Evolutionary conservation across 2,888 invertebrate species (phyloP), one percentile per base, ranked within the genome.

Genomic region (Aproaerema taeniolella): DNA sequence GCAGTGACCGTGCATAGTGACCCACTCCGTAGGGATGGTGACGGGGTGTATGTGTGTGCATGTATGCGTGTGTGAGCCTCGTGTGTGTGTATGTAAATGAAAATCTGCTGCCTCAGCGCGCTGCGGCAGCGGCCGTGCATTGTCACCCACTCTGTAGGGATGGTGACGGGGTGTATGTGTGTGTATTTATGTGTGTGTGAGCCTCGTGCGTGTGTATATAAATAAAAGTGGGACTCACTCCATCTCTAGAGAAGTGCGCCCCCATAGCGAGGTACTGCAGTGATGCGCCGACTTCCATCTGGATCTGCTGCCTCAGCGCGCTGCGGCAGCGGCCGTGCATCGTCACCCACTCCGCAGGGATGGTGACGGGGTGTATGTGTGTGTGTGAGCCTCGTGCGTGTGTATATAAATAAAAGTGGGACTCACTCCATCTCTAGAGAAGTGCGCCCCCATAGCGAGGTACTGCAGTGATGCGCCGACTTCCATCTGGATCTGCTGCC

Each of bases 211-310:
- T n/a, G n/a, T n/a, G n/a, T n/a, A n/a, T n/a, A n/a, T n/a, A n/a
- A n/a, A n/a, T n/a, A n/a, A n/a, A n/a, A n/a, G n/a, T n/a, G 28
- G 6, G 7, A 55, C 72, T 61, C 31, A 94, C 79, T 12, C 77
- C 77, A 61, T 95, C 95, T 44, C 88, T 89, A 4, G 93, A 91
- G 80, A 96, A 97, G 74, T 95, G 89, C 0, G 95, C 93, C 6
- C 92, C 95, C 95, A 97, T 94, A 12, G 94, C 91, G 57, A 96
- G 75, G 69, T 97, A 97, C 49, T 92, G 91, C 60, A 95, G 88
- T 2, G 96, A 90, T 5, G 97, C 96, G 24, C 85, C 80, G 8
- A 96, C 89, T 75, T 97, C 96, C 64, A 83, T 89, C 67, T 93
- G 89, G 5, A 97, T 91, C 80, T 97, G 96, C 0, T 77, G 67